phyloP scores from a whole-genome alignment of 2,113 vertebrate species.

The Murina feae region DNA sequence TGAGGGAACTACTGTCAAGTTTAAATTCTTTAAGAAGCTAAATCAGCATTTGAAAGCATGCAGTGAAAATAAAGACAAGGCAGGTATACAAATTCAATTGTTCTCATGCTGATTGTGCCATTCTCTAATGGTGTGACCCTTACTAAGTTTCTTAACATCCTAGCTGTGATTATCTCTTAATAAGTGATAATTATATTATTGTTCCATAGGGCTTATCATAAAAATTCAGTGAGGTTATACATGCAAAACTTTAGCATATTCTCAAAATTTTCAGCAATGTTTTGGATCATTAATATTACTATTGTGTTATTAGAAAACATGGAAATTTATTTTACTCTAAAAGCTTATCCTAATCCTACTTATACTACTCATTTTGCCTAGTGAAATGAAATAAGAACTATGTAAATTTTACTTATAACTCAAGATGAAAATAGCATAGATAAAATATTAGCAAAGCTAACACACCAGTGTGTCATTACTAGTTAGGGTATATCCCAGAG shows the following conservation, averaged over 20 bases:
- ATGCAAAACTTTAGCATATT: background rate
- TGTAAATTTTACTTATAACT: conserved; percentile 32
- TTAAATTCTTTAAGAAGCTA: conserved; percentile 3
- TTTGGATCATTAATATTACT: background rate
- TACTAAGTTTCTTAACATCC: conserved; percentile 29
- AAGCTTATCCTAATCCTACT: conserved; percentile 16
- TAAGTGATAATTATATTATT: conserved; percentile 43
- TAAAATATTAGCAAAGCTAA: conserved; percentile 46
- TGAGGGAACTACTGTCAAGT: background rate
- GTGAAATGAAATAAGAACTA: conserved; percentile 33
- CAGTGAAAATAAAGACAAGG: background rate
- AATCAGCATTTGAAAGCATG: background rate
- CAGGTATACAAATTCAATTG: background rate
- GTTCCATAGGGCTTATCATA: background rate
- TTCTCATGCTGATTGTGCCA: background rate
- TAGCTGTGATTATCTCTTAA: background rate
- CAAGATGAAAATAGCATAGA: background rate
- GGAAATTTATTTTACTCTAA: background rate
- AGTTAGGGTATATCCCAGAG: background rate
- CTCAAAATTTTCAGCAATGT: background rate
- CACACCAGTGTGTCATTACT: background rate
- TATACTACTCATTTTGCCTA: background rate
- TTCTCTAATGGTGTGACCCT: background rate
- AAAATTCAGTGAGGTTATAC: background rate
- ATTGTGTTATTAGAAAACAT: conserved; percentile 27